phyloP scores from a whole-genome alignment of 2,888 invertebrate species.

The Drosophila kokeensis region DNA sequence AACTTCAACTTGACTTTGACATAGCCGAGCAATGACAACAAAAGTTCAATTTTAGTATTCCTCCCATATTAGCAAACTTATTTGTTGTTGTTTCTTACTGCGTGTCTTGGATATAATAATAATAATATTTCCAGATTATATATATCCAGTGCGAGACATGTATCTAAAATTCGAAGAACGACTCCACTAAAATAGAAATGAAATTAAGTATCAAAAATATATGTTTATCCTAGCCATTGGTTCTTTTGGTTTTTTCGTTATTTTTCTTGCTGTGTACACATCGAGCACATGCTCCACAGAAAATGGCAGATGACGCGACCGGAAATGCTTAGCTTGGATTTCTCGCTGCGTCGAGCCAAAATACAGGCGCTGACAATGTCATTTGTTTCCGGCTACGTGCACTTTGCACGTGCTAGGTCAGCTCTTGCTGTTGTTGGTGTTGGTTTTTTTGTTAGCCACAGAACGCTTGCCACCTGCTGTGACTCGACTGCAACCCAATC shows the following conservation, averaged over 20 bases:
- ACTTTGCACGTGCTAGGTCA: conserved; percentile 66
- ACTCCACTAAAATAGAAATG: background rate
- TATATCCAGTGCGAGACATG: background rate
- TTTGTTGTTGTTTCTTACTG: background rate
- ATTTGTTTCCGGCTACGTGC: conserved; percentile 77
- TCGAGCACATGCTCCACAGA: conserved; percentile 31
- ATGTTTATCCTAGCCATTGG: background rate
- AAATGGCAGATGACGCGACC: conserved; percentile 56
- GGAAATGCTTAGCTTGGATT: conserved; percentile 78
- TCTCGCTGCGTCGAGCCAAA: conserved; percentile 47
- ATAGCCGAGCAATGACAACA: background rate
- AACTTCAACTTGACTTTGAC: background rate
- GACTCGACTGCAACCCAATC: conserved; percentile 36
- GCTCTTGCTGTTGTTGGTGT: conserved; percentile 1
- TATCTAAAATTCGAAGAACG: background rate
- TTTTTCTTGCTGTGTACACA: conserved; percentile 7
- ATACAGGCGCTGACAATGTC: conserved; percentile 71
- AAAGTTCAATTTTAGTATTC: background rate
- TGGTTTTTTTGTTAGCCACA: conserved; percentile 13
- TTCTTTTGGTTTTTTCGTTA: background rate
- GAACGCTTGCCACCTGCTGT: conserved; percentile 45
- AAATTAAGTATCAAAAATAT: background rate
- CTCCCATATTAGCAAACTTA: background rate
- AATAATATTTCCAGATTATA: background rate
- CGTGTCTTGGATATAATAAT: too few relatives aligned